Conservation (phyloP, 1,140 invertebrate genomes). For the Scylla paramamosain region DNA sequence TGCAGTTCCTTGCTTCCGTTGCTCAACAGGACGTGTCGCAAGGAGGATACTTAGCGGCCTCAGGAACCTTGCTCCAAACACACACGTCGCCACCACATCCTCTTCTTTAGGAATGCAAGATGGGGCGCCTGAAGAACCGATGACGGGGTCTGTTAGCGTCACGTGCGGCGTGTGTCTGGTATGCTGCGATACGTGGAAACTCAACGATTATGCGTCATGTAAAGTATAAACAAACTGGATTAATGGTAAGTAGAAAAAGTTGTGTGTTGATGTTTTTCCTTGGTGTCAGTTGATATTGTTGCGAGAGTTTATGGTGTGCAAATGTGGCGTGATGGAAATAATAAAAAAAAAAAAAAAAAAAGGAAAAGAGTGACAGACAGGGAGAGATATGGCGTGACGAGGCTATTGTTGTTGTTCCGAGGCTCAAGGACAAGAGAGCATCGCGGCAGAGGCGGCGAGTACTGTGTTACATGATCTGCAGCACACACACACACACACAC, state of each 20-base stretch:
- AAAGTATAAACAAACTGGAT: too few species aligned
- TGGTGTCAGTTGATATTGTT: not conserved
- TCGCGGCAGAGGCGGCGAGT: not conserved
- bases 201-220: too few species aligned
- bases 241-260: too few species aligned
- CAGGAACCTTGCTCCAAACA: not conserved
- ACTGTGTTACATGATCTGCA: constrained; percentile 55
- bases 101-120: not conserved
- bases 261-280: not conserved
- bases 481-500: constrained; percentile 1
- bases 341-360: not conserved
- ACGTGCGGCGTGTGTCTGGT: not conserved
- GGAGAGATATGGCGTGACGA: not conserved
- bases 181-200: too few species aligned
- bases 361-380: not conserved
- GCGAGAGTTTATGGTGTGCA: not conserved
- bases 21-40: not conserved
- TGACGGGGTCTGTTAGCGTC: not conserved
- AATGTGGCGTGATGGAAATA: too few species aligned
- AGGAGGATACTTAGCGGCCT: not conserved
- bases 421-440: not conserved
- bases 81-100: not conserved
- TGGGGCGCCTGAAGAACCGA: not conserved
- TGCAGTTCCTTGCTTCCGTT: not conserved
- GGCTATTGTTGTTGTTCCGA: not conserved